Evolutionary conservation across 2,113 vertebrate genomes (phyloP), one percentile per base, ranked within the genome.

Genomic region (Odocoileus virginianus): DNA sequence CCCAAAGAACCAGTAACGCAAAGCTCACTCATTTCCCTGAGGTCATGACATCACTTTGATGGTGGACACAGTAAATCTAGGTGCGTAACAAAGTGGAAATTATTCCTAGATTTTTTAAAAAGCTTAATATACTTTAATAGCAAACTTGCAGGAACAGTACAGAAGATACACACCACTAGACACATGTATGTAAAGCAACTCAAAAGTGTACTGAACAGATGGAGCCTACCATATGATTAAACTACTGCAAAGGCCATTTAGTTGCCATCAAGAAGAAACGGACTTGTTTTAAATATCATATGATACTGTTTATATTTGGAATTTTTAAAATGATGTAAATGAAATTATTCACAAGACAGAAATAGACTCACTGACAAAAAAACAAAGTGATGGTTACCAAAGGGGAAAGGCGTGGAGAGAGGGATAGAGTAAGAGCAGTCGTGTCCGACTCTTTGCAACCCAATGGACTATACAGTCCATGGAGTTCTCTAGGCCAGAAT

Each of bases 101-200:
- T 2, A 9, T 52, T 76, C 54, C 71, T 12, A 23, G 84, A 14
- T 7, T 21, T n/a, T 61, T 54, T 21, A 83, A 97, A 98, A 98
- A 97, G 98, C 98, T 99, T 99, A 98, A 99, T 98, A 98, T 99
- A 98, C 99, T 99, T 99, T 99, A 99, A 99, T 98, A 99, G 98
- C 98, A 98, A 99, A 99, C 98, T 99, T 99, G 98, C 98, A 99
- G 99, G 98, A 99, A 99, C 98, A 99, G 98, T 98, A 99, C 98
- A 98, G 98, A 98, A 99, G 98, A 98, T 98, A 98, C 98, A 99
- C 98, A 98, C 99, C 98, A 98, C 98, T 99, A 98, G 99, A 99
- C 99, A 99, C 98, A 99, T 98, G 98, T 93, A 98, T 98, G 98
- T 97, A 98, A 98, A 98, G 99, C 98, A 99, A 98, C 98, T 99